Evolutionary conservation across 2,113 vertebrate genomes (phyloP).

Genomic region (Gymnobelideus leadbeateri): DNA sequence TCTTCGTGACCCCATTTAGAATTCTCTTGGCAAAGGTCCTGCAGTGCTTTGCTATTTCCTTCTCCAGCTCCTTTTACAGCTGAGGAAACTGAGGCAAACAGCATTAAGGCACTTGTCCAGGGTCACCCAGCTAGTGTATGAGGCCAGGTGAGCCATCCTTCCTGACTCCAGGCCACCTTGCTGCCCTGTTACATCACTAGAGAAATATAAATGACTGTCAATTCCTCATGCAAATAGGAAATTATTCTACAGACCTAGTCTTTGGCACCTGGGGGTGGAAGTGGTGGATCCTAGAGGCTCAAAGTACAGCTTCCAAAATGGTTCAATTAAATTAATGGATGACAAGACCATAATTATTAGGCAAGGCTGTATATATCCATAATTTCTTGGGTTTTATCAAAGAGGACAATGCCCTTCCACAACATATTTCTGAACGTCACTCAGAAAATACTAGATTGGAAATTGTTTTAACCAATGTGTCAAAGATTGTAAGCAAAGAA

Average conservation of each 20-base stretch:
- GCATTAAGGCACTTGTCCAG: background rate
- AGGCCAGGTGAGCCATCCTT: background rate
- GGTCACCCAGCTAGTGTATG: background rate
- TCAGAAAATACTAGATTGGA: background rate
- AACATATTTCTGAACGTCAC: background rate
- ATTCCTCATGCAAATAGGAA: background rate
- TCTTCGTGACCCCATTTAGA: background rate
- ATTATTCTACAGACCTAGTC: slow-evolving; percentile 70
- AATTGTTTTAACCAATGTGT: background rate
- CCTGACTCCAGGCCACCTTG: too few relatives aligned
- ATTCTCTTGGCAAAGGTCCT: background rate
- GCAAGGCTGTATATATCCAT: background rate
- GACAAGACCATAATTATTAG: slow-evolving; percentile 14
- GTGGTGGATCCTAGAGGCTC: slow-evolving; percentile 5
- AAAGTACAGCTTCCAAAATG: slow-evolving; percentile 9
- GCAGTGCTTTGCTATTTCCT: background rate
- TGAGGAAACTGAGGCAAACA: background rate
- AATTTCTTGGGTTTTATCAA: background rate
- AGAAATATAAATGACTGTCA: background rate
- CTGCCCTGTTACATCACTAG: background rate
- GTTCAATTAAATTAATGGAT: background rate
- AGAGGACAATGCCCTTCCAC: background rate
- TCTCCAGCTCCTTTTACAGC: background rate
- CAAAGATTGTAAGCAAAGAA: background rate
- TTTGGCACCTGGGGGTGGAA: slow-evolving; percentile 58